Evolutionary conservation across 1,140 invertebrate genomes (phyloP).

Genomic region (Drosophila miranda): DNA sequence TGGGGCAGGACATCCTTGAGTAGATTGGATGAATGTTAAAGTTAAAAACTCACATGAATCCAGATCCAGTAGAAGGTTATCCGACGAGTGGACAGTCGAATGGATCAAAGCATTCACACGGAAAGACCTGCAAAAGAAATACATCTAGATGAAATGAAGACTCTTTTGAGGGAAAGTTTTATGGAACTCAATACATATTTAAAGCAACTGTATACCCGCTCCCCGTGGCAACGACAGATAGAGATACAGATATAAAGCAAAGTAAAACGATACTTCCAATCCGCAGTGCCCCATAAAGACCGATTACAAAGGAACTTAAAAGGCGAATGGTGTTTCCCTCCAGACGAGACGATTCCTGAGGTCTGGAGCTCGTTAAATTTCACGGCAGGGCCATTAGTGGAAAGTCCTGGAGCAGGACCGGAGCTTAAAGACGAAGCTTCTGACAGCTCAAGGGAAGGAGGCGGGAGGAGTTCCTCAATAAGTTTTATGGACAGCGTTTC

Average conservation of each 20-base stretch:
- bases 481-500: constrained; percentile 67
- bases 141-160: no score
- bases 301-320: background rate
- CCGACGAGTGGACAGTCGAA: background rate
- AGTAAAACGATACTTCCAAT: no score
- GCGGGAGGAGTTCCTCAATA: constrained; percentile 8
- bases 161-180: no score
- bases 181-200: no score
- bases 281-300: no score
- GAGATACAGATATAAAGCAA: no score
- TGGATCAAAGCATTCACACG: constrained; percentile 1
- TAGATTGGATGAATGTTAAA: constrained; percentile 23
- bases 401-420: background rate
- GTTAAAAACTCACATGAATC: background rate
- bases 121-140: background rate
- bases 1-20: background rate
- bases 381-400: background rate
- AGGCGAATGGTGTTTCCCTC: background rate
- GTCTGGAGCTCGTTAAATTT: background rate
- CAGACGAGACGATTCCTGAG: no score
- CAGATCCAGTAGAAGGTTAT: background rate
- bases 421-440: no score
- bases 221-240: no score
- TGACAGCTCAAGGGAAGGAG: no score
- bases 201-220: no score